Evolutionary conservation across 2,113 vertebrate species (phyloP).

Genomic region (Campylomormyrus tamandua): DNA sequence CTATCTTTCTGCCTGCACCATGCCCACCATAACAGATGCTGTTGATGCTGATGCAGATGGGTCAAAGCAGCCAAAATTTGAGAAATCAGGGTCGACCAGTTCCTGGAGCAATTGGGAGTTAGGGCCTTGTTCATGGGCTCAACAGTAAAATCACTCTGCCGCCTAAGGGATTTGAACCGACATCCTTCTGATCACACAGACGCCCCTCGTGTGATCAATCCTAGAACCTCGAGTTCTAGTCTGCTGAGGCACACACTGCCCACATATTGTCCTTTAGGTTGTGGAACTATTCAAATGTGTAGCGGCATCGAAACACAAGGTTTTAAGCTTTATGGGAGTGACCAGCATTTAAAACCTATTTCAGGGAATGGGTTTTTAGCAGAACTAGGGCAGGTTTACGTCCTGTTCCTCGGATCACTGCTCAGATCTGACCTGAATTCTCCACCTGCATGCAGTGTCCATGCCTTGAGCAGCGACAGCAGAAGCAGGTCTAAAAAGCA

Average conservation of each 20-base stretch:
- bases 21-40: not conserved
- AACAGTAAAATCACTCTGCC: not conserved
- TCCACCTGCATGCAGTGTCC: not conserved
- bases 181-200: not conserved
- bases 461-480: not conserved
- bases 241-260: not conserved
- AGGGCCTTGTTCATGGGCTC: not conserved
- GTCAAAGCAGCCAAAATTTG: not conserved
- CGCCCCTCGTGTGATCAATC: no score
- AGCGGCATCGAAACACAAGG: not conserved
- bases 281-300: not conserved
- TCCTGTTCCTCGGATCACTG: not conserved
- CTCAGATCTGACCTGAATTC: not conserved
- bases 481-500: not conserved
- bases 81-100: no score
- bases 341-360: not conserved
- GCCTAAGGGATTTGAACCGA: not conserved
- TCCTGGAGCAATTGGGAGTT: no score
- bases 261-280: not conserved
- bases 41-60: no score
- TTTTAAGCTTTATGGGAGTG: not conserved
- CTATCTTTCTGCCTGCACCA: no score
- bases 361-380: not conserved
- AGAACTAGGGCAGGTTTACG: not conserved
- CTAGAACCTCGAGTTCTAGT: not conserved